phyloP scores from a whole-genome alignment of 2,888 invertebrate genomes.

The Craniophora ligustri region DNA sequence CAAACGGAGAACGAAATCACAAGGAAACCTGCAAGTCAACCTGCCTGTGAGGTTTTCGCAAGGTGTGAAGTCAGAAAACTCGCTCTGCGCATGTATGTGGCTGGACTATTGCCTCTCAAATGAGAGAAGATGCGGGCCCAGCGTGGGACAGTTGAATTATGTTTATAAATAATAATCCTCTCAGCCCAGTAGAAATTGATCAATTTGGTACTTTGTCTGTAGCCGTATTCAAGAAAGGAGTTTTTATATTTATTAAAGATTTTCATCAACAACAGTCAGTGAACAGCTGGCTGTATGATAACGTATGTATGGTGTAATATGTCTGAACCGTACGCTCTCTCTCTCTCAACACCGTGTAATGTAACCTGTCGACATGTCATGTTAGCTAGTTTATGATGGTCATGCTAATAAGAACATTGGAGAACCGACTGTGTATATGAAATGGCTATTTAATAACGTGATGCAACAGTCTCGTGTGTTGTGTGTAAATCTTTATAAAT shows the following conservation, averaged over 20 bases:
- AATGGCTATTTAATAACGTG: conserved; percentile 3
- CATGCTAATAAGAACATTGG: conserved; percentile 39
- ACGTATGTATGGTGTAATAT: conserved; percentile 9
- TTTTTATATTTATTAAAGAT: not conserved
- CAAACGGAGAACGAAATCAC: no score
- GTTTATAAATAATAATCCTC: no score
- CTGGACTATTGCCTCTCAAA: no score
- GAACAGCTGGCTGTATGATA: not conserved
- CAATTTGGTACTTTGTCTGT: no score
- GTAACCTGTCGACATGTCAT: conserved; percentile 40
- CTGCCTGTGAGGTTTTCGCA: no score
- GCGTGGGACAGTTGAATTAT: no score
- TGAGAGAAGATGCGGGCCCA: no score
- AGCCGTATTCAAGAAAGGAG: no score
- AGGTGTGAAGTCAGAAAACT: no score
- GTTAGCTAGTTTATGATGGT: conserved; percentile 45
- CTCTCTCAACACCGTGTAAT: conserved; percentile 33
- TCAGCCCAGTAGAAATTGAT: no score
- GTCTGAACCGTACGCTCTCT: conserved; percentile 20
- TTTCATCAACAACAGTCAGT: not conserved
- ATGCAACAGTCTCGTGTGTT: not conserved
- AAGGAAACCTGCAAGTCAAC: no score
- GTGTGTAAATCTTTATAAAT: not conserved
- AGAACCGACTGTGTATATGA: conserved; percentile 19
- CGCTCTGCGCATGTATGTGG: no score